Percentiles rank a stretch among this genome's conserved stretches.
Evolutionary conservation across 1,140 invertebrate species (phyloP).

Genomic region (Littorina saxatilis): DNA sequence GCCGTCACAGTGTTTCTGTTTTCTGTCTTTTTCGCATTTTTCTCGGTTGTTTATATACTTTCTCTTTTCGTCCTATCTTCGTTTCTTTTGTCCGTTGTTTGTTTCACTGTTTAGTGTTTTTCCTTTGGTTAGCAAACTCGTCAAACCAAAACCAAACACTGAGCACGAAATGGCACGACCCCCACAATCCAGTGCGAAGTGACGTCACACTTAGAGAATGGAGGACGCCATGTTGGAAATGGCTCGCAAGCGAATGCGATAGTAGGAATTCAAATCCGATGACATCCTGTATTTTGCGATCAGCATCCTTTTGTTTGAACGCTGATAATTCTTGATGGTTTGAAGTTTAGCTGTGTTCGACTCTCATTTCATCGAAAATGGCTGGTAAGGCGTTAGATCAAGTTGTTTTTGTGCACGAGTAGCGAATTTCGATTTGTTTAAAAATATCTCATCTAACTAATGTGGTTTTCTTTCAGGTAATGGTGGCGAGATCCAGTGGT

Average conservation of each 20-base stretch:
- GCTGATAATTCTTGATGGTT: constrained; percentile 28
- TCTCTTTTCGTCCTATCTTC: too few relatives aligned
- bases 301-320: constrained; percentile 40
- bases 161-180: too few relatives aligned
- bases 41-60: too few relatives aligned
- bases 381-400: constrained; percentile 56
- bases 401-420: background rate
- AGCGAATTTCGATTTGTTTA: constrained; percentile 32
- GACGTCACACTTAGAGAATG: constrained; percentile 46
- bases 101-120: too few relatives aligned
- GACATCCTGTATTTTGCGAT: constrained; percentile 49
- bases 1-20: too few relatives aligned
- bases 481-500: constrained; percentile 89
- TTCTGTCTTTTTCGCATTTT: too few relatives aligned
- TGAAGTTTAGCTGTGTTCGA: background rate
- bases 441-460: too few relatives aligned
- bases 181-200: constrained; percentile 47
- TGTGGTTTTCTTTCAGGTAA: constrained; percentile 63
- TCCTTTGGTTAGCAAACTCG: background rate
- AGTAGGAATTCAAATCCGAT: constrained; percentile 47
- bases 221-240: constrained; percentile 48
- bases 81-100: too few relatives aligned
- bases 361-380: constrained; percentile 51
- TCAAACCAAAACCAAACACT: background rate
- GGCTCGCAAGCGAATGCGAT: constrained; percentile 23